A percentile compares a stretch with the other conserved stretches of the same genome.
phyloP scores from a whole-genome alignment of 2,888 invertebrate genomes.

The Camponotus fellah region DNA sequence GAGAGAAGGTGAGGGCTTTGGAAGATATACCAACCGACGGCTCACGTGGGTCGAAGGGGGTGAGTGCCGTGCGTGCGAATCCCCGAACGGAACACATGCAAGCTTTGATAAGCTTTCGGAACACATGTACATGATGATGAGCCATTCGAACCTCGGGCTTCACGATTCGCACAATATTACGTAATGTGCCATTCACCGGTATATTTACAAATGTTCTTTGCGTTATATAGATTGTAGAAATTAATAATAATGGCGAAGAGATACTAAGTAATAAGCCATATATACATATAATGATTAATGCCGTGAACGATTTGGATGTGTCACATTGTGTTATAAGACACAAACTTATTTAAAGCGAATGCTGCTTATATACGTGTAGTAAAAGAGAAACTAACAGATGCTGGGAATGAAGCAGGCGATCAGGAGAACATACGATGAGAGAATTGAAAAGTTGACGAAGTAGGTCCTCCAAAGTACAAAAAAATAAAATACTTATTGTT shows the following conservation, averaged over 20 bases:
- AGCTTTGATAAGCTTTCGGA: slow-evolving; percentile 84
- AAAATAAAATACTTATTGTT: slow-evolving; percentile 6
- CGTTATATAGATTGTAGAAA: neutral
- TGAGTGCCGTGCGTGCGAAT: slow-evolving; percentile 84
- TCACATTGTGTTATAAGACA: neutral
- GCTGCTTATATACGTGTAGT: neutral
- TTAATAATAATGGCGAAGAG: neutral
- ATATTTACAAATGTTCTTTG: slow-evolving; percentile 66
- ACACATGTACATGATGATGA: slow-evolving; percentile 77
- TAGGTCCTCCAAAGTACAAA: neutral
- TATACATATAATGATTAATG: neutral
- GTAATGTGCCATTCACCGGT: slow-evolving; percentile 79
- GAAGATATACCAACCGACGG: slow-evolving; percentile 77
- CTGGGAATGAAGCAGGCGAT: slow-evolving; percentile 24
- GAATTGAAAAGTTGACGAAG: slow-evolving; percentile 2
- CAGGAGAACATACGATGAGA: slow-evolving; percentile 21
- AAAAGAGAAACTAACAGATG: neutral
- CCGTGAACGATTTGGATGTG: neutral
- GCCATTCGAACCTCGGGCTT: slow-evolving; percentile 81
- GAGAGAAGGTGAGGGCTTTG: slow-evolving; percentile 70
- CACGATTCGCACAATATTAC: slow-evolving; percentile 81
- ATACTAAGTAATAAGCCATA: neutral
- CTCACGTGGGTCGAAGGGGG: slow-evolving; percentile 80
- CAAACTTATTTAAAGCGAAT: neutral
- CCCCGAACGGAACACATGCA: slow-evolving; percentile 84